Evolutionary conservation across 2,113 vertebrate genomes (phyloP).

Genomic region (Dipodomys merriami): DNA sequence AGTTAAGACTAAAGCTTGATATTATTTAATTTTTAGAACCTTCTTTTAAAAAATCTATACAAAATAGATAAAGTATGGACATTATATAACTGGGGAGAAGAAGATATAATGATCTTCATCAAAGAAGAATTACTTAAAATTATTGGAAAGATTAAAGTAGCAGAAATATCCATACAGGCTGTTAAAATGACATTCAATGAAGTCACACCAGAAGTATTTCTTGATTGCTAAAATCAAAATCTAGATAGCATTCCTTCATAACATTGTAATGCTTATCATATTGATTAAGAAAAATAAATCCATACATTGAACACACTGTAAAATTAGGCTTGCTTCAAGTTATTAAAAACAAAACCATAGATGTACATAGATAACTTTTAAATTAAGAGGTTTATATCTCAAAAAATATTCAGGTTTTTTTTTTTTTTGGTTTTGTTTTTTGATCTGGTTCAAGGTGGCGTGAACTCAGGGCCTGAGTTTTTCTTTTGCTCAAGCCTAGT

Average conservation of each 20-base stretch:
- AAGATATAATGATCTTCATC: background rate
- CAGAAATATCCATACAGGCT: background rate
- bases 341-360: background rate
- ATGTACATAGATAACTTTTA: background rate
- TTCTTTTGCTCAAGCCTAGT: too few species aligned
- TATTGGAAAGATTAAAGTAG: background rate
- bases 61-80: background rate
- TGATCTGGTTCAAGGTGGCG: background rate
- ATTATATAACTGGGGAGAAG: background rate
- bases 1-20: background rate
- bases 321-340: background rate
- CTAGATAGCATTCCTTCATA: background rate
- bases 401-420: background rate
- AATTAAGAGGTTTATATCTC: too few species aligned
- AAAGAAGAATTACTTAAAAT: background rate
- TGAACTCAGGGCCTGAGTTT: too few species aligned
- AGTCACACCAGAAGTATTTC: background rate
- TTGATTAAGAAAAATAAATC: background rate
- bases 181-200: background rate
- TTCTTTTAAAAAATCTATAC: background rate
- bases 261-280: background rate
- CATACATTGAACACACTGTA: background rate
- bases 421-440: too few species aligned
- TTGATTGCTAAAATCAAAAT: constrained; percentile 37
- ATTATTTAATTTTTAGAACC: constrained; percentile 30